phyloP scores from a whole-genome alignment of 1,140 invertebrate genomes.

The Amyelois transitella region DNA sequence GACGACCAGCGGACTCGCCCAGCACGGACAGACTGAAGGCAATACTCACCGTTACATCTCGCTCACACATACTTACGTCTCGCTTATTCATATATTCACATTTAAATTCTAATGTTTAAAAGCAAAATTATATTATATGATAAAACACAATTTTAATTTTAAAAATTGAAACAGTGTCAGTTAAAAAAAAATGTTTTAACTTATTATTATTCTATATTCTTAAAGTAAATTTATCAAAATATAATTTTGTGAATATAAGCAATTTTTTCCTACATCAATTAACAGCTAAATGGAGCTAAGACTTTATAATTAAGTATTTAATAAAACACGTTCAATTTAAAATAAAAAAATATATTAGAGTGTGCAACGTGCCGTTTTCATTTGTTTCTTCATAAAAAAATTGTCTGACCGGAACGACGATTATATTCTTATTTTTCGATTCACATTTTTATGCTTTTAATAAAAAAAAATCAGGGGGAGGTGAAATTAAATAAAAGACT shows the following conservation, averaged over 20 bases:
- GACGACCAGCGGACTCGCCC: conserved; percentile 56
- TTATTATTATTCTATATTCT: not conserved
- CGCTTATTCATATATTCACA: not conserved
- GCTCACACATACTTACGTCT: not conserved
- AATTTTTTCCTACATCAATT: too few species aligned
- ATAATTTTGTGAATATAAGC: not conserved
- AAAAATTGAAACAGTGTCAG: not conserved
- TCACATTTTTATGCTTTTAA: too few species aligned
- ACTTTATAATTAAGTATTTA: not conserved
- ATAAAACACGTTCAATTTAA: not conserved
- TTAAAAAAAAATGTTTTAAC: not conserved
- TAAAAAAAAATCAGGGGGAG: not conserved
- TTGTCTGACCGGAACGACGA: too few species aligned
- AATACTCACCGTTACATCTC: conserved; percentile 26
- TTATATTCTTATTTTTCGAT: too few species aligned
- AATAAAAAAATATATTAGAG: not conserved
- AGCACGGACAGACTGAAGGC: conserved; percentile 59
- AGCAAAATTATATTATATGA: not conserved
- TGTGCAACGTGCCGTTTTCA: not conserved
- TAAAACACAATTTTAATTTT: too few species aligned
- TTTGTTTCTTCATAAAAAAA: too few species aligned
- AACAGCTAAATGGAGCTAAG: not conserved
- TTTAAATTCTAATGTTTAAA: too few species aligned
- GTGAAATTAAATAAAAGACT: conserved; percentile 43
- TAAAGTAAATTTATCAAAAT: not conserved